phyloP scores from a whole-genome alignment of 2,797 vertebrate species.

The Sus cebifrons region DNA sequence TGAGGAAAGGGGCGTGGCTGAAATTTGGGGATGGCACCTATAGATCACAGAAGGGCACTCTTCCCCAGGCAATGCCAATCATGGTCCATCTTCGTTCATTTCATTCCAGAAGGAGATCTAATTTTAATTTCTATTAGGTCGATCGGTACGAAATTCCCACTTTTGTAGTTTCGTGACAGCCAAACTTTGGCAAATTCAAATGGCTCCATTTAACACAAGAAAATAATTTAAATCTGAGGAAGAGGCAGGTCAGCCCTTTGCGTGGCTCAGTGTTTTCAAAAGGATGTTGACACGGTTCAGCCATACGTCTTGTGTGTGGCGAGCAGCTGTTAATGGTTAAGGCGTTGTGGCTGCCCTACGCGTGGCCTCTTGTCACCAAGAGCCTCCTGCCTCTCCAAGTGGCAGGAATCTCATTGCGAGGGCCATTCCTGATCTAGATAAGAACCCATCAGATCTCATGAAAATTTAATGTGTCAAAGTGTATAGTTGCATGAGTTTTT shows the following conservation, averaged over 20 bases:
- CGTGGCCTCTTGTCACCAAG: not conserved
- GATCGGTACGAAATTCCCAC: not conserved
- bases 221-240: not conserved
- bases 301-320: rapidly evolving
- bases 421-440: not conserved
- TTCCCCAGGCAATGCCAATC: not conserved
- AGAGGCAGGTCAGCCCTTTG: rapidly evolving
- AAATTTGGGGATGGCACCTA: rapidly evolving
- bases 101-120: rapidly evolving
- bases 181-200: not conserved
- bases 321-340: not conserved
- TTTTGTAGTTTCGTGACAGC: too few relatives aligned
- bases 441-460: not conserved
- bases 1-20: rapidly evolving
- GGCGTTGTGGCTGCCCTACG: rapidly evolving
- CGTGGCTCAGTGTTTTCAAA: not conserved
- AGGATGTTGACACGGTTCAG: rapidly evolving
- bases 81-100: not conserved
- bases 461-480: not conserved
- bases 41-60: not conserved
- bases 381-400: not conserved
- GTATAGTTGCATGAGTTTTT: not conserved
- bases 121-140: not conserved
- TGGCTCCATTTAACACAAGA: rapidly evolving
- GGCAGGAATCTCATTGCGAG: rapidly evolving